Percentiles rank a stretch among this genome's conserved stretches.
Evolutionary conservation across 2,113 vertebrate species (phyloP).

Genomic region (Cyprinodon tularosa): DNA sequence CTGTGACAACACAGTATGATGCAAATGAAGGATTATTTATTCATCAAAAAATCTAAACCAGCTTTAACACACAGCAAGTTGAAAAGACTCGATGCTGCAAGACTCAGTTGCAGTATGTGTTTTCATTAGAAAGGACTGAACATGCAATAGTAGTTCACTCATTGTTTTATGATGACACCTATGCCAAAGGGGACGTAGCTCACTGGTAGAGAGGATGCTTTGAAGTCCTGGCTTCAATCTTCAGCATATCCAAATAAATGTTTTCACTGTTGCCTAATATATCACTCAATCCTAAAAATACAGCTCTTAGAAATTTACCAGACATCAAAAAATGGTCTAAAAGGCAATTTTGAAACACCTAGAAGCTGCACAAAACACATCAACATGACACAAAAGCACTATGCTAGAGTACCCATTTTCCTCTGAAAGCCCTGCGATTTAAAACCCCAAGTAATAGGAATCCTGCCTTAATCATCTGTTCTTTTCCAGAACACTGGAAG

Average conservation of each 20-base stretch:
- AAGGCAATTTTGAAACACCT: neutral
- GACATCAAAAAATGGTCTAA: neutral
- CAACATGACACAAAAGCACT: neutral
- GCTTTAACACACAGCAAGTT: neutral
- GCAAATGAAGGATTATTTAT: neutral
- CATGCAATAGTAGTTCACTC: neutral
- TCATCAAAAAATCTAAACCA: neutral
- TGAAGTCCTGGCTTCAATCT: constrained; percentile 4
- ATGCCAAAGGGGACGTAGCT: constrained; percentile 2
- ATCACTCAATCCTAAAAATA: neutral
- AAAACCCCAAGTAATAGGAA: too few relatives aligned
- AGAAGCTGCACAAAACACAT: neutral
- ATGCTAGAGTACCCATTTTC: neutral
- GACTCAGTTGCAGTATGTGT: neutral
- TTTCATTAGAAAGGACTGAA: neutral
- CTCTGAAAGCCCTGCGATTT: too few relatives aligned
- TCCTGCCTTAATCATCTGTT: too few relatives aligned
- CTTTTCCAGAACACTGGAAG: too few relatives aligned
- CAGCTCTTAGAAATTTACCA: neutral
- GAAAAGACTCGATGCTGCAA: neutral
- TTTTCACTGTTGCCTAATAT: neutral
- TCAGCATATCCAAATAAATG: neutral
- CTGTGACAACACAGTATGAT: neutral
- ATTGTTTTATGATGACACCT: neutral
- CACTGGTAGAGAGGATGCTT: neutral